Base-by-base conservation (phyloP, 2,113 vertebrate species). In the Aptenodytes patagonicus region DNA sequence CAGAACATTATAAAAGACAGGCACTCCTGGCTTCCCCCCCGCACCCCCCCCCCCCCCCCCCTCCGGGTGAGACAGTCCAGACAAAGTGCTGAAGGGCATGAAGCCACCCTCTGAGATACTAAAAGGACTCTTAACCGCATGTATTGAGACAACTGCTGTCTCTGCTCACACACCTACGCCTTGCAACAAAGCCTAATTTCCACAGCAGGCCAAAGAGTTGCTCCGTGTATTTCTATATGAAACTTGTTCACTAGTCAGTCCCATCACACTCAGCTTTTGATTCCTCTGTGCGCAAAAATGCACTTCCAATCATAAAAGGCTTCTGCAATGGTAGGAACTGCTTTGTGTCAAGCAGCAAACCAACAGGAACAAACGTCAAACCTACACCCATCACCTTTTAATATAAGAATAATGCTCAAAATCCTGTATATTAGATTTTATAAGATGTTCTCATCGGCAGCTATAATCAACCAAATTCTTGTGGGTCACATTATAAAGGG, bases 1-100 rank as follows among this genome's bases (percentile, higher is more conserved):
- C 96, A 98, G 97, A 98, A 97, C 96, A 91, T 98, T 98, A 98
- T 95, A 97, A 91, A 98, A 98, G 97, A 98, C 98, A 98, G 98
- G 95, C 97, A 90, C 46, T 82, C 90, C 46, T 34, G 71, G 65
- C 47, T 71, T 72, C 68, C 72, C 66, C 34, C 47, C 13, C 11
- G 17, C 5, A 69, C 68, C 72, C 62, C 34, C 47, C 13, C 16
- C 17, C 5, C 20, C 8, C 5, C 62, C n/a, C n/a, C n/a, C n/a
- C n/a, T n/a, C 14, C 8, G 32, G 40, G 65, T 97, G 98, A 98
- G 96, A 98, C 85, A 96, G 92, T 94, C 98, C 98, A 98, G 98
- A 98, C 96, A 87, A 94, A 97, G 97, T 95, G 97, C 97, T 97
- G 97, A 98, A 52, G 91, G 94, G 95, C 87, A 93, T 91, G 97